Evolutionary conservation across 2,888 invertebrate genomes (phyloP), one percentile per base, ranked within the genome.

Genomic region (Pammene aurita): DNA sequence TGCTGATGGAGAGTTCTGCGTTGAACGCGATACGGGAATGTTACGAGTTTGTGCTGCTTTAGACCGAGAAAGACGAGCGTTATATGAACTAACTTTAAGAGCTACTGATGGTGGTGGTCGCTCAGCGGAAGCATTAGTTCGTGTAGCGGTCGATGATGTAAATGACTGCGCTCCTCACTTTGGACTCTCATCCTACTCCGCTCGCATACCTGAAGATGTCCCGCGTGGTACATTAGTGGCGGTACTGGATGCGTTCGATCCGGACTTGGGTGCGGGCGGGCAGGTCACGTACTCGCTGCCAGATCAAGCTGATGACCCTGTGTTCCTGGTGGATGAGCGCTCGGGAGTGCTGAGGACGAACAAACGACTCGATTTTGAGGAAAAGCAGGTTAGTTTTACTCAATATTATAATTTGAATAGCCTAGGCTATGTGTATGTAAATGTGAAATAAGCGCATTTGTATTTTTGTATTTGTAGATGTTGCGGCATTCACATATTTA

Each of bases 91-190:
- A 68, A 93, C 95, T 71, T 94, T 98, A 72, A 93, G 96, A 67
- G 98, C 97, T 0, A 95, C 95, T 10, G 97, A 98, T 87, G 95
- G 95, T 77, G 95, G 96, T 67, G 94, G 95, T 60, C 91, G 97
- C 57, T 95, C 95, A 73, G 96, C 98, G 0, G 97, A 97, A 77
- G 97, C 97, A 2, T 87, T 96, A 35, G 96, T 98, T 34, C 94
- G 96, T 72, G 95, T 98, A 55, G 94, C 94, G 42, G 95, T 98
- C 7, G 96, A 97, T 79, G 98, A 99, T 86, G 96, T 98, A 61
- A 98, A 98, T 88, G 98, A 97, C 87, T 97, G 96, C 84, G 94
- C 96, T 2, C 98, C 98, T 0, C 94, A 93, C 72, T 98, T 98
- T 84, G 95, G 96, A 41, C 93, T 97, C 57, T 87, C 94, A 35